phyloP scores from a whole-genome alignment of 2,797 vertebrate species.

The Coreius guichenoti region DNA sequence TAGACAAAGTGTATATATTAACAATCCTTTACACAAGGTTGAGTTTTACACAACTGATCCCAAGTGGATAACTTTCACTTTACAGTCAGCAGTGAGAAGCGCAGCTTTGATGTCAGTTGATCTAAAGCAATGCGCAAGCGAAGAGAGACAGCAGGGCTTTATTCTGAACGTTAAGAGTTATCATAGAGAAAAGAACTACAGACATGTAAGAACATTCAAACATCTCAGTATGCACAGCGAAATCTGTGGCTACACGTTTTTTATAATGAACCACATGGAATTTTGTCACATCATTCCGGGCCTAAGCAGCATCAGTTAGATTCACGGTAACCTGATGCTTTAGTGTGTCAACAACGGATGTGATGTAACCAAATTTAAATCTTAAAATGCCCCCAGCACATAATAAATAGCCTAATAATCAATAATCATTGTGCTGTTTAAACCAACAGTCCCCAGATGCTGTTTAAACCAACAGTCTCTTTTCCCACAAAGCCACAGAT shows the following conservation, averaged over 20 bases:
- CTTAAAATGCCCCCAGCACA: slow-evolving; percentile 49
- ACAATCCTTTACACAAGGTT: slow-evolving; percentile 16
- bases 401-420: slow-evolving; percentile 68
- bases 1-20: slow-evolving; percentile 39
- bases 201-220: background rate
- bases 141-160: slow-evolving; percentile 7
- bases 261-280: background rate
- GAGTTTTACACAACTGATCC: slow-evolving; percentile 31
- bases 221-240: background rate
- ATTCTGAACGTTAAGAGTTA: slow-evolving; percentile 1
- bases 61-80: slow-evolving; percentile 34
- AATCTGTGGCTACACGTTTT: background rate
- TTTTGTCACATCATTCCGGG: background rate
- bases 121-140: background rate
- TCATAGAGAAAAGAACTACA: background rate
- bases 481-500: slow-evolving; percentile 53
- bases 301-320: background rate
- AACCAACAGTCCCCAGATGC: slow-evolving; percentile 58
- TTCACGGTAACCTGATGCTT: background rate
- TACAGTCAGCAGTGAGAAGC: background rate
- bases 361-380: slow-evolving; percentile 23
- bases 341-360: background rate
- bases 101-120: slow-evolving; percentile 36
- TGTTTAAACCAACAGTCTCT: slow-evolving; percentile 44
- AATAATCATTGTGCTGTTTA: slow-evolving; percentile 63